phyloP scores from a whole-genome alignment of 2,113 vertebrate species.

The Apodemus sylvaticus region DNA sequence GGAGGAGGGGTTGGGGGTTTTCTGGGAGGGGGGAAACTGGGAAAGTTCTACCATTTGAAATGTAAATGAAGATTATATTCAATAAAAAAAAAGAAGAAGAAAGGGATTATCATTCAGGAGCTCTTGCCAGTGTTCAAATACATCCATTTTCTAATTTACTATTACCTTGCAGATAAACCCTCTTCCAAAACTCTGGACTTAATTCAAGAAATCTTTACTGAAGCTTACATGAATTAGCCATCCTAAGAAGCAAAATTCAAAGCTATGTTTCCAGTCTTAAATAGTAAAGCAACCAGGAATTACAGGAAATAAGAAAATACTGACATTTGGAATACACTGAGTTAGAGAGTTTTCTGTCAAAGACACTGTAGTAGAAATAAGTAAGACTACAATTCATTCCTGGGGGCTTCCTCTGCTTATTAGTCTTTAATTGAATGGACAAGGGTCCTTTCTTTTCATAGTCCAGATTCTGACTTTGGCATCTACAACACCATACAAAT shows the following conservation, averaged over 20 bases:
- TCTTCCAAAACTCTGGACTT: not conserved
- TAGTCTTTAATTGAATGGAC: not conserved
- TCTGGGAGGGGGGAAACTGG: too few species aligned
- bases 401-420: not conserved
- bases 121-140: not conserved
- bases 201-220: not conserved
- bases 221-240: not conserved
- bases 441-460: not conserved
- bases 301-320: not conserved
- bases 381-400: too few species aligned
- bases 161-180: not conserved
- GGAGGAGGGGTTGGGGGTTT: too few species aligned
- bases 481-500: not conserved
- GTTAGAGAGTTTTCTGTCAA: not conserved
- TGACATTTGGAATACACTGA: not conserved
- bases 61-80: too few species aligned
- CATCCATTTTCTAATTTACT: not conserved
- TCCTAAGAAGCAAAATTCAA: not conserved
- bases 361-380: not conserved
- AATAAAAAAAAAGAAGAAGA: not conserved
- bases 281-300: not conserved
- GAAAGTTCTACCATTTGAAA: too few species aligned
- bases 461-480: not conserved
- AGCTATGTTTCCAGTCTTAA: not conserved
- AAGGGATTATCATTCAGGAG: not conserved